These are phyloP conservation scores for Sycobia sp. DNA, from an alignment of 1,140 invertebrate genomes.

Conservation along the genomic window DNA sequence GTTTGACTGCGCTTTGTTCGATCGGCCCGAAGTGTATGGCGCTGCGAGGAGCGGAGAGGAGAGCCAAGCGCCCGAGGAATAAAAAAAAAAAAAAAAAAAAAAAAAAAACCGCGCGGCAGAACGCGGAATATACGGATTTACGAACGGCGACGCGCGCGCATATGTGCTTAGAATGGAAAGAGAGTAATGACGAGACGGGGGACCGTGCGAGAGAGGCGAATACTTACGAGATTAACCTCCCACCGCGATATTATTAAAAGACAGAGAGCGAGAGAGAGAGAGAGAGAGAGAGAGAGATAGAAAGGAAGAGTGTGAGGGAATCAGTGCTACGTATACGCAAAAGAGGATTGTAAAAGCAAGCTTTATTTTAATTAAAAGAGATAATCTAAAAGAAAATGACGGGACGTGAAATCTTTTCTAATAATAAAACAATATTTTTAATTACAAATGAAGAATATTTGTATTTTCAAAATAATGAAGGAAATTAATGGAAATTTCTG, in stretches of 20 bases:
- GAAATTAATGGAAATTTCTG: too few relatives aligned
- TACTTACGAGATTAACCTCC: constrained; percentile 35
- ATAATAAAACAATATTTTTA: constrained; percentile 14
- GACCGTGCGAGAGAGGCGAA: constrained; percentile 19
- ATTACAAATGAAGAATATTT: constrained; percentile 8
- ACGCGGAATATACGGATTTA: constrained; percentile 30
- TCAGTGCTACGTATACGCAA: not conserved
- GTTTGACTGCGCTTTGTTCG: constrained; percentile 43
- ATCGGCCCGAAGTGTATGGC: constrained; percentile 27
- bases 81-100: too few relatives aligned
- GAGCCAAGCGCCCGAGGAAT: constrained; percentile 13
- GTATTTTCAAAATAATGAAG: too few relatives aligned
- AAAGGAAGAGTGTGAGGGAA: constrained; percentile 7
- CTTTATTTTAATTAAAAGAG: constrained; percentile 30
- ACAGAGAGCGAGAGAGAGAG: constrained; percentile 12
- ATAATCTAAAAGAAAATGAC: constrained; percentile 11
- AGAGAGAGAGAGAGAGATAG: constrained; percentile 7
- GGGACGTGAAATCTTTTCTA: constrained; percentile 1
- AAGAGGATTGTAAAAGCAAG: constrained; percentile 13
- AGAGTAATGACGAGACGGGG: constrained; percentile 30
- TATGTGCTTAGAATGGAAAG: constrained; percentile 29
- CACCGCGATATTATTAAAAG: constrained; percentile 38
- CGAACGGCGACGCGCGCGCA: constrained; percentile 29
- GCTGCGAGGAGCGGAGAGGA: constrained; percentile 24
- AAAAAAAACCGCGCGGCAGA: too few relatives aligned